These are phyloP conservation scores for Morus bassanus DNA, from an alignment of 2,797 vertebrate species.

Conservation along the genomic window DNA sequence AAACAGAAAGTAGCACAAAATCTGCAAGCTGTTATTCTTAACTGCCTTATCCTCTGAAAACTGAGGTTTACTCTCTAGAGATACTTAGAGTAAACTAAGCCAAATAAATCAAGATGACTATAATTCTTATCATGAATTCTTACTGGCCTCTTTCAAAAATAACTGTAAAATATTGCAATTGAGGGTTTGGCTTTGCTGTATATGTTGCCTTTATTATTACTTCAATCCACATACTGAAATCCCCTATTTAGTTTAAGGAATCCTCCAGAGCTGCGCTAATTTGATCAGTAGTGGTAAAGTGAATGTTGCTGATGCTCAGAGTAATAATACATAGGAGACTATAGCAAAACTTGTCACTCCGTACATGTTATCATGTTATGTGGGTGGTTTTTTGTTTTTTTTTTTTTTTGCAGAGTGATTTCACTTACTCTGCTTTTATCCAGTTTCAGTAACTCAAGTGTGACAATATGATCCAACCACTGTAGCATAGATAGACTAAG, in stretches of 20 bases:
- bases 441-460: not conserved
- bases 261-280: not conserved
- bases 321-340: not conserved
- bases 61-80: not conserved
- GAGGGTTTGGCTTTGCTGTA: not conserved
- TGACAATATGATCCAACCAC: not conserved
- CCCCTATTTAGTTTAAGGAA: not conserved
- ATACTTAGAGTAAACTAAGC: not conserved
- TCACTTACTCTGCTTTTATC: not conserved
- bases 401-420: not conserved
- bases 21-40: not conserved
- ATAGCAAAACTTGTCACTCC: not conserved
- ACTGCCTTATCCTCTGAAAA: not conserved
- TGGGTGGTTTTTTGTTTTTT: not conserved
- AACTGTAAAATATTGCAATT: not conserved
- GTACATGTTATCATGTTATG: no score
- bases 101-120: conserved; percentile 3
- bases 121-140: not conserved
- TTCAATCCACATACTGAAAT: not conserved
- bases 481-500: not conserved
- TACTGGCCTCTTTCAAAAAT: not conserved
- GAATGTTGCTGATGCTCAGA: not conserved
- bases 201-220: not conserved
- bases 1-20: not conserved
- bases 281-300: not conserved